Base-by-base conservation (phyloP, 1,140 invertebrate species). In the Hestina assimilis region DNA sequence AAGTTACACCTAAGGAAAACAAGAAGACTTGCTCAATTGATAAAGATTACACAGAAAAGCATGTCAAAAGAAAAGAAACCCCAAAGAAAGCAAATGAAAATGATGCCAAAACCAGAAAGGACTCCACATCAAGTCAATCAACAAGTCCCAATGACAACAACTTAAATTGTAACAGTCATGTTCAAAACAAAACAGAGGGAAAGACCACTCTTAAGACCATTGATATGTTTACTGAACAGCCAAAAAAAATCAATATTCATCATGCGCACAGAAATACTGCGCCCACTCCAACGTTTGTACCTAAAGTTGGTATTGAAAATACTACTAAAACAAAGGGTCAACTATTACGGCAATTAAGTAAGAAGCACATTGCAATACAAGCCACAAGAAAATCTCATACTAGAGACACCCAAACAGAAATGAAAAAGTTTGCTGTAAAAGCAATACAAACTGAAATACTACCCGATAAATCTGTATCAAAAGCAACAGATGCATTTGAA, bases 261-360 rank as follows among this genome's bases (percentile, higher is more conserved):
- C 80, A 83, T 40, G 71, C 85, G 40, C 76, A 79, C 59, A 77
- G 85, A 72, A 87, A 87, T 53, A 83, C 83, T 11, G 68, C 79
- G 42, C 28, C 64, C 11, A 46, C 61, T 17, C 46, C 58, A 54
- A 9, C 7, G 47, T 21, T 51, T 47, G 31, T 53, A 23, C 21
- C 17, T 59, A 71, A 69, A 55, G 42, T 35, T 47, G 38, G 50
- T 20, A 5, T 46, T 12, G 58, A 61, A 28, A 59, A 59, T 15
- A 46, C 19, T 46, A 47, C 17, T 21, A 65, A 59, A 64, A 48
- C 21, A 9, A 43, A 63, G 41, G 23, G 24, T n/a, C 21, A 48
- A 24, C 33, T 63, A 31, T 53, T 38, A 11, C 41, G 53, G n/a
- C 63, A 69, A 60, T 9, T 63, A 38, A 41, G 8, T 11, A 80